Base-by-base conservation (phyloP, 2,888 invertebrate genomes). In the Polydrusus tereticollis region DNA sequence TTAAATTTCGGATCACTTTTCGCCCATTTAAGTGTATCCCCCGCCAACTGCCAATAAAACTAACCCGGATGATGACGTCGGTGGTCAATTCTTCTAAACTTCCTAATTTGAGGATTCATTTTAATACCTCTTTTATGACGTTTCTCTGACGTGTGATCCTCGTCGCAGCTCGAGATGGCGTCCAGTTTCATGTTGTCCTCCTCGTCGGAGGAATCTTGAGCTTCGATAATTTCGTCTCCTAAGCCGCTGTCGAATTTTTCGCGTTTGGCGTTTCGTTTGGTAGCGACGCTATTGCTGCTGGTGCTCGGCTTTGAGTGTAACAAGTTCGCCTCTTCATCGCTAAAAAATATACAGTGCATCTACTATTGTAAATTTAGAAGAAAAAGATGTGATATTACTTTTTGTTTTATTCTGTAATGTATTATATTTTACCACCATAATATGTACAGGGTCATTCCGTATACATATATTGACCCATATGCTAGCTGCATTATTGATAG, bases 201-300 rank as follows among this genome's bases (percentile, higher is more conserved):
- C 5, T 78, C 78, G 73, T 80, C 77, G 14, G 76, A 72, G 58
- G 72, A 69, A 65, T 73, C 70, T 64, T 77, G 77, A 63, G 78
- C 75, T 64, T 76, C 77, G 45, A 77, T 77, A 60, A 78, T 84
- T 80, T 85, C 84, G 47, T 90, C 90, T 0, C 89, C 89, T 63
- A 90, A 86, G 0, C 90, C 90, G 74, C 90, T 90, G 80, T 91
- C 91, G 52, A 90, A 83, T 83, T 90, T 91, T 81, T 89, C 89
- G 10, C 90, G 82, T 77, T 86, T 80, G 64, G 64, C 79, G 52
- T 74, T 77, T 14, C 47, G 66, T 38, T 65, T 66, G 29, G 55
- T 16, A 4, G 64, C 12, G 3, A 18, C 63, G 21, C 67, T 52
- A 29, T 58, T 67, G 20, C 58, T 68, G 21, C 67, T 52, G 21